Evolutionary conservation across 2,113 vertebrate species (phyloP).

Genomic region (Morone saxatilis): DNA sequence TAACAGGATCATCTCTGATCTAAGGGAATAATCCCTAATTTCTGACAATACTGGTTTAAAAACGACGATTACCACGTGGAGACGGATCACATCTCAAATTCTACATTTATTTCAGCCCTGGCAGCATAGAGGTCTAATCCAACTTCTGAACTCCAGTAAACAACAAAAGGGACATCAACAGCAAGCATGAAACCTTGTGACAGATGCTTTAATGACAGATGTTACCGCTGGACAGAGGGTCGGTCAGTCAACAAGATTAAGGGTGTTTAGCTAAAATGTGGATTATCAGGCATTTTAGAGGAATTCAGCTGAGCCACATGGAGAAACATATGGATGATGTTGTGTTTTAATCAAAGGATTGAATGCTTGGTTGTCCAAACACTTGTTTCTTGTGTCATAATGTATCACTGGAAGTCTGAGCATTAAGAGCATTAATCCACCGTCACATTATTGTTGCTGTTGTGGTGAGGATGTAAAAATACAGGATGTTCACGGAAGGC

Average conservation of each 20-base stretch:
- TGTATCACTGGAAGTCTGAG: neutral
- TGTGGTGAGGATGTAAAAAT: neutral
- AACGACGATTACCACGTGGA: conserved; percentile 57
- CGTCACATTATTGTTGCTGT: neutral
- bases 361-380: neutral
- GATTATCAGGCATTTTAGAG: conserved; percentile 16
- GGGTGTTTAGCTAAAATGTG: conserved; percentile 9
- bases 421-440: neutral
- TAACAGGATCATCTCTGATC: conserved; percentile 76
- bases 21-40: conserved; percentile 66
- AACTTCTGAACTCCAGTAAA: conserved; percentile 29
- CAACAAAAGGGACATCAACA: conserved; percentile 42
- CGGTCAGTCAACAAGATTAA: conserved; percentile 37
- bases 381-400: neutral
- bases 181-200: conserved; percentile 12
- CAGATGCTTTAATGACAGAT: conserved; percentile 66
- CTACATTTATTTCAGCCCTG: conserved; percentile 30
- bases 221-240: conserved; percentile 48
- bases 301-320: conserved; percentile 20
- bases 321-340: conserved; percentile 43
- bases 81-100: conserved; percentile 55
- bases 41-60: conserved; percentile 60
- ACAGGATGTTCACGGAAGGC: neutral
- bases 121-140: neutral
- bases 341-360: conserved; percentile 44